Evolutionary conservation across 2,113 vertebrate species (phyloP), one percentile per base, ranked within the genome.

Genomic region (Sinocyclocheilus maitianheensis): DNA sequence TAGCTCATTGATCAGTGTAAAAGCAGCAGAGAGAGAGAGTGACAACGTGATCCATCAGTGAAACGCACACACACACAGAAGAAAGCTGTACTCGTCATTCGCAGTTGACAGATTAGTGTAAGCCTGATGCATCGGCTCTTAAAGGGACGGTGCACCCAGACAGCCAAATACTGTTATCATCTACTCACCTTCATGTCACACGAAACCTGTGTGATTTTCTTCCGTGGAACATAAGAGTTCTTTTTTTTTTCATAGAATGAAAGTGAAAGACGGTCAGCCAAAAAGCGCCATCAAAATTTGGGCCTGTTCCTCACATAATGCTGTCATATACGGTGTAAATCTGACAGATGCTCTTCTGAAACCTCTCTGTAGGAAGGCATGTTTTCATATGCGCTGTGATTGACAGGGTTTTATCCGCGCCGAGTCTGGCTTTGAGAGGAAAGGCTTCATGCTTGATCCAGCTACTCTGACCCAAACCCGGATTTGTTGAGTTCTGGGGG

Each of bases 21-120:
- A 55, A 69, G 72, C 72, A 77, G 80, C 26, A 26, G 84, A 88
- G 92, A 87, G 78, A 30, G 43, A 91, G 92, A 93, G 76, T 87
- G 86, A 92, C 89, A 87, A 81, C 86, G 88, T 85, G 48, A 43
- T 87, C 46, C 72, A 77, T 65, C 80, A 83, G 48, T 37, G 30
- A 87, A 55, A 81, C 58, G 51, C 55, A 30, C 22, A 81, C 18
- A 84, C 37, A 48, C 40, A 40, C 40, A 51, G 9, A 82, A 82
- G 18, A 37, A 48, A 34, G 46, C 63, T 53, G 24, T 69, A 82
- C 40, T 82, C 26, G 2, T 58, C 18, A 26, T 72, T 71, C 14
- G 7, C 67, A n/a, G 60, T 4, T 74, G 82, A 84, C 51, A 60
- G 82, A 84, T 84, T 74, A 60, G 51, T 58, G 34, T 55, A 83